phyloP scores from a whole-genome alignment of 2,113 vertebrate genomes.

The Mormyrus iriodes region DNA sequence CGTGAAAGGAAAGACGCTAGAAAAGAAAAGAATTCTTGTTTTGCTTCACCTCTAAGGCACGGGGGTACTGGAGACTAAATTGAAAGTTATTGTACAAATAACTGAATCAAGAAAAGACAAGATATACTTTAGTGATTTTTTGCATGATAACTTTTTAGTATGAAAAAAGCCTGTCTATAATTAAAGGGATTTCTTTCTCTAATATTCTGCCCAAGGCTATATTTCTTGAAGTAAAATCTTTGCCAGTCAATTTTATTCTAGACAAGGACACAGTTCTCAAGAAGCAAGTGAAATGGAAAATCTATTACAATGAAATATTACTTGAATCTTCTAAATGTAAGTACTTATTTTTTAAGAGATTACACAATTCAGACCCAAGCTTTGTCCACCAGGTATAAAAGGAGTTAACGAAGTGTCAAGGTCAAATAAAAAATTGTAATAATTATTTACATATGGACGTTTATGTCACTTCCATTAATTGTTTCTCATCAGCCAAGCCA shows the following conservation, averaged over 20 bases:
- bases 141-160: neutral
- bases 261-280: neutral
- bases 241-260: neutral
- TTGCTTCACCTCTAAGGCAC: neutral
- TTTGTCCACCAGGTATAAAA: slow-evolving; percentile 50
- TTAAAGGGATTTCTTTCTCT: neutral
- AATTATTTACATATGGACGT: neutral
- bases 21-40: neutral
- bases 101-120: neutral
- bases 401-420: slow-evolving; percentile 57
- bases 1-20: no score
- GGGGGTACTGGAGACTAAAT: no score
- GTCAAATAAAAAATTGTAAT: slow-evolving; percentile 34
- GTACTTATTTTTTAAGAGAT: slow-evolving; percentile 35
- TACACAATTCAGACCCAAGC: slow-evolving; percentile 48
- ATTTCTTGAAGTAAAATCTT: neutral
- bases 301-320: neutral
- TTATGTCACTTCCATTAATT: neutral
- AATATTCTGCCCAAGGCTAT: neutral
- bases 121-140: neutral
- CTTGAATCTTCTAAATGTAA: neutral
- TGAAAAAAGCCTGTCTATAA: neutral
- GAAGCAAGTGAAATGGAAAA: neutral
- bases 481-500: neutral
- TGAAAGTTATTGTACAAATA: slow-evolving; percentile 1